Conservation (phyloP, 2,113 vertebrate species). For the Platanista minor region DNA sequence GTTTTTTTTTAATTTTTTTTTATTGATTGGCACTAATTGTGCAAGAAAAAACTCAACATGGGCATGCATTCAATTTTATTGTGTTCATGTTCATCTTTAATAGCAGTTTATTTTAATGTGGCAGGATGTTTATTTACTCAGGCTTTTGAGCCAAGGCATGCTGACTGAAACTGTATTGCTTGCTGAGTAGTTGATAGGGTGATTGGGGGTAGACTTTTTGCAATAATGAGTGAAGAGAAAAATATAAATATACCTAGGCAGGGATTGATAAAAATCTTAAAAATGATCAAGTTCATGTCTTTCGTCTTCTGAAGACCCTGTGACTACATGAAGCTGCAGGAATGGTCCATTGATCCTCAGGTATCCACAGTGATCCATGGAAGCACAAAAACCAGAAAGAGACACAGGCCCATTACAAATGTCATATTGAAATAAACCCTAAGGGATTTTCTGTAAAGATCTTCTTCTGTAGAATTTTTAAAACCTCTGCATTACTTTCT, state of each 20-base stretch:
- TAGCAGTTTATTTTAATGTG: constrained; percentile 57
- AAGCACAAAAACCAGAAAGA: not conserved
- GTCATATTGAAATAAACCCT: not conserved
- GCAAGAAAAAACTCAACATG: constrained; percentile 60
- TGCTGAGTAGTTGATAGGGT: constrained; percentile 9
- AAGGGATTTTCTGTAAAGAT: not conserved
- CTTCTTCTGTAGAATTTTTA: not conserved
- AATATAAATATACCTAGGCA: not conserved
- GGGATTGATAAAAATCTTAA: not conserved
- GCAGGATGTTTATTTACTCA: not conserved
- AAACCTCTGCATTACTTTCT: not conserved
- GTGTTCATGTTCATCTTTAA: constrained; percentile 39
- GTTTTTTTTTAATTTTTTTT: not conserved
- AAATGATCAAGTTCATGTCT: not conserved
- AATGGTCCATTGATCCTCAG: not conserved
- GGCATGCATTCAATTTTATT: not conserved
- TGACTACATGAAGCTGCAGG: not conserved
- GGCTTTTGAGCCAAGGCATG: constrained; percentile 51
- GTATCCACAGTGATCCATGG: rapidly evolving
- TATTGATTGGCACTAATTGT: constrained; percentile 49
- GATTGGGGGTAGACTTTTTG: constrained; percentile 39
- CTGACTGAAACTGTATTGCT: constrained; percentile 52
- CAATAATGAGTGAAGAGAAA: not conserved
- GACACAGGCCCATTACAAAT: not conserved
- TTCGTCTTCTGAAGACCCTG: not conserved